Evolutionary conservation across 1,140 invertebrate species (phyloP).

Genomic region (Plectrocnemia conspersa): DNA sequence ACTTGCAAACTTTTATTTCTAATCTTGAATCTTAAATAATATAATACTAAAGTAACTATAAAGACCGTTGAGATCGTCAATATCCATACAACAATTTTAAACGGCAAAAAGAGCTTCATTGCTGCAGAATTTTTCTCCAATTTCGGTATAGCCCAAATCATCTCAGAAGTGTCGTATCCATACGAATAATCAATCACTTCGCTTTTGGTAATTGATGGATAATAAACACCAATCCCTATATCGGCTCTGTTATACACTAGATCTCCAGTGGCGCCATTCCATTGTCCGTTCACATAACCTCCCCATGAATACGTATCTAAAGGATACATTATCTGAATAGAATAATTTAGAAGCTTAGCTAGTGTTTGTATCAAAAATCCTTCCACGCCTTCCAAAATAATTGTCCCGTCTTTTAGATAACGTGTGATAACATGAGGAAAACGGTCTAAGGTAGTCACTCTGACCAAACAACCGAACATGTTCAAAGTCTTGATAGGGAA

Average conservation of each 20-base stretch:
- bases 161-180: constrained; percentile 26
- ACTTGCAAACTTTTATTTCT: constrained; percentile 13
- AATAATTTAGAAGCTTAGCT: constrained; percentile 26
- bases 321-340: constrained; percentile 16
- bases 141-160: constrained; percentile 29
- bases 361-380: constrained; percentile 19
- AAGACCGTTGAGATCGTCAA: constrained; percentile 10
- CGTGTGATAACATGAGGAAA: constrained; percentile 23
- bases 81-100: constrained; percentile 22
- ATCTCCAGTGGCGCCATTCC: constrained; percentile 29
- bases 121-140: constrained; percentile 11
- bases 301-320: constrained; percentile 22
- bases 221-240: constrained; percentile 27
- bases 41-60: constrained; percentile 11
- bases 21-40: constrained; percentile 14
- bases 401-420: constrained; percentile 6
- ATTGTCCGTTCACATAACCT: constrained; percentile 16
- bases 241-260: constrained; percentile 25
- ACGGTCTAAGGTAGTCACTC: constrained; percentile 13
- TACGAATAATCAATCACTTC: constrained; percentile 24
- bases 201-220: constrained; percentile 9
- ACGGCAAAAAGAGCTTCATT: constrained; percentile 20
- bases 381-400: constrained; percentile 24
- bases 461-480: constrained; percentile 20
- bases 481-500: constrained; percentile 18